phyloP scores from a whole-genome alignment of 2,888 invertebrate species.

The Andrena flavipes region DNA sequence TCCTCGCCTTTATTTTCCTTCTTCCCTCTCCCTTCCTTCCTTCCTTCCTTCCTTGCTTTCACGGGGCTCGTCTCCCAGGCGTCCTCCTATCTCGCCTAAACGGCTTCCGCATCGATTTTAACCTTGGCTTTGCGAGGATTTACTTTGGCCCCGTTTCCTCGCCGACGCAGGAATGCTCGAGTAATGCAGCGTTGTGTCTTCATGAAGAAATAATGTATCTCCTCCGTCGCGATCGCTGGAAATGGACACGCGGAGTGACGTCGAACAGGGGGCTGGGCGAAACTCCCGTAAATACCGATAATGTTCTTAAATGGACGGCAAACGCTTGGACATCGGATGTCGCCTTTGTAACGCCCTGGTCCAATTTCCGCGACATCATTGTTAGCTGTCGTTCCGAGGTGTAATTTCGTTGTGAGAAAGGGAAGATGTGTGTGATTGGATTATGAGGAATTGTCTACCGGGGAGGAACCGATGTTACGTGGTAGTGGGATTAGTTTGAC shows the following conservation, averaged over 20 bases:
- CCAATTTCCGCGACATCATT: neutral
- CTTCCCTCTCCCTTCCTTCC: constrained; percentile 17
- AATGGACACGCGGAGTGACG: constrained; percentile 30
- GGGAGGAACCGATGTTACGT: too few relatives aligned
- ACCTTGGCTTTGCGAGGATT: constrained; percentile 70
- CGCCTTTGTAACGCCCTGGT: constrained; percentile 1
- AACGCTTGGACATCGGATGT: neutral
- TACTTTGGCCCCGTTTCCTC: constrained; percentile 62
- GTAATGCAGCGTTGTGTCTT: constrained; percentile 41
- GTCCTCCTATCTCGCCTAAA: constrained; percentile 57
- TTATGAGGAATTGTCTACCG: too few relatives aligned
- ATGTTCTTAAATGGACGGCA: constrained; percentile 3
- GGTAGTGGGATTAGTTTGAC: too few relatives aligned
- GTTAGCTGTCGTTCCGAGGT: neutral
- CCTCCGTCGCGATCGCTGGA: constrained; percentile 39
- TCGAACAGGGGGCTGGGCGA: constrained; percentile 3
- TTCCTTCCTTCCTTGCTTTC: constrained; percentile 13
- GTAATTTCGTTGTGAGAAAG: neutral
- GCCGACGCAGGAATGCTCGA: constrained; percentile 30
- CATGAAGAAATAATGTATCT: constrained; percentile 59
- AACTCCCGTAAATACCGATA: constrained; percentile 18
- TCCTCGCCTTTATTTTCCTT: constrained; percentile 44
- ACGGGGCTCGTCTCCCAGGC: constrained; percentile 25
- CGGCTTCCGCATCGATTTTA: constrained; percentile 71
- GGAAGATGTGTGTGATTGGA: too few relatives aligned